Evolutionary conservation across 2,113 vertebrate species (phyloP).

Genomic region (Heterocephalus glaber): DNA sequence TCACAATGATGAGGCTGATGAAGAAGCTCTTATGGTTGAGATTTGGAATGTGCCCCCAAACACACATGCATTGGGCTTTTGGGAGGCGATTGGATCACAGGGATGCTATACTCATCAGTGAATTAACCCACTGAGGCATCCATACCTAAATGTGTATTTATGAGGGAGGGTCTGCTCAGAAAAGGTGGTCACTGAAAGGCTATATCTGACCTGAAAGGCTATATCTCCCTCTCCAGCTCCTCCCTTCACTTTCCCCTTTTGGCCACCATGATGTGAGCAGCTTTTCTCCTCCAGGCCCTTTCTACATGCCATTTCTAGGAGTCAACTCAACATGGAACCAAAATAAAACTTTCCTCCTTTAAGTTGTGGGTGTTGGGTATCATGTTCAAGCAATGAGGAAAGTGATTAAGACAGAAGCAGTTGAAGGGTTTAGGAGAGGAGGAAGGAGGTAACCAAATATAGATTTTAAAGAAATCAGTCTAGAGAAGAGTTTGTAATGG

Average conservation of each 20-base stretch:
- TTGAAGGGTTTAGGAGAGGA: neutral
- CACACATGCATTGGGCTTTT: no score
- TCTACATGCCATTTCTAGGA: neutral
- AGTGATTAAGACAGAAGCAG: neutral
- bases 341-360: neutral
- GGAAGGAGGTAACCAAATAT: neutral
- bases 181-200: neutral
- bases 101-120: neutral
- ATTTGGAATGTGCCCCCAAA: neutral
- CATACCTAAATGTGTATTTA: neutral
- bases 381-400: neutral
- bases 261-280: neutral
- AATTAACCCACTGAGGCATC: no score
- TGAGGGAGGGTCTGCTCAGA: neutral
- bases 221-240: neutral
- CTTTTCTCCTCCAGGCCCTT: neutral
- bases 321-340: neutral
- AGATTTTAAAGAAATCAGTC: neutral
- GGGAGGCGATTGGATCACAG: neutral
- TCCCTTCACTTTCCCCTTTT: neutral
- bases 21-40: neutral
- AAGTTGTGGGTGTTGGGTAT: neutral
- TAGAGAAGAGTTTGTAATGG: fast-evolving
- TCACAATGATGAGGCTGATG: no score
- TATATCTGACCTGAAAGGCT: neutral